phyloP scores from a whole-genome alignment of 2,797 vertebrate genomes.

The Epinephelus coioides region DNA sequence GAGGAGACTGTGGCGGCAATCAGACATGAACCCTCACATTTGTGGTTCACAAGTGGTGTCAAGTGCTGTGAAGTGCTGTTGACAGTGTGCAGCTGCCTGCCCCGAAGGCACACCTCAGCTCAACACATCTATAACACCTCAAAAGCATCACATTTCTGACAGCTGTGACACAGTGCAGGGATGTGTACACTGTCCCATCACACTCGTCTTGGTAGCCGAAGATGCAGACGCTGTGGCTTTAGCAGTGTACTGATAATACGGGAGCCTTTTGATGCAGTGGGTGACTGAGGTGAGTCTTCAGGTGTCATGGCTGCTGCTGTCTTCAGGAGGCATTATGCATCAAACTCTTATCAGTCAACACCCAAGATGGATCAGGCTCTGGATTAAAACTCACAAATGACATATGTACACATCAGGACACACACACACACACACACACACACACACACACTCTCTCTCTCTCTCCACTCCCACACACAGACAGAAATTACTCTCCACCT shows the following conservation, averaged over 20 bases:
- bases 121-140: constrained; percentile 47
- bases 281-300: constrained; percentile 29
- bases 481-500: constrained; percentile 54
- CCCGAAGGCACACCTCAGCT: constrained; percentile 61
- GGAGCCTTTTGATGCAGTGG: constrained; percentile 18
- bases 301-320: not conserved
- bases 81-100: constrained; percentile 59
- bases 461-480: constrained; percentile 30
- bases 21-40: constrained; percentile 44
- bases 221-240: constrained; percentile 28
- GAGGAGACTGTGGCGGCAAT: constrained; percentile 12
- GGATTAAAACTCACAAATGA: constrained; percentile 52
- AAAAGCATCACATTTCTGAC: constrained; percentile 51
- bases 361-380: constrained; percentile 44
- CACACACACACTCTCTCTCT: not conserved
- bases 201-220: constrained; percentile 10
- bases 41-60: constrained; percentile 40
- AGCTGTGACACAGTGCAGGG: constrained; percentile 37
- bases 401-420: constrained; percentile 33
- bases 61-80: constrained; percentile 56
- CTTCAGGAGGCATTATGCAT: constrained; percentile 26
- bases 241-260: constrained; percentile 17
- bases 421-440: constrained; percentile 31
- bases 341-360: constrained; percentile 44
- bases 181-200: constrained; percentile 32